phyloP scores from a whole-genome alignment of 2,888 invertebrate species.

The Brachynemurus nebulosus region DNA sequence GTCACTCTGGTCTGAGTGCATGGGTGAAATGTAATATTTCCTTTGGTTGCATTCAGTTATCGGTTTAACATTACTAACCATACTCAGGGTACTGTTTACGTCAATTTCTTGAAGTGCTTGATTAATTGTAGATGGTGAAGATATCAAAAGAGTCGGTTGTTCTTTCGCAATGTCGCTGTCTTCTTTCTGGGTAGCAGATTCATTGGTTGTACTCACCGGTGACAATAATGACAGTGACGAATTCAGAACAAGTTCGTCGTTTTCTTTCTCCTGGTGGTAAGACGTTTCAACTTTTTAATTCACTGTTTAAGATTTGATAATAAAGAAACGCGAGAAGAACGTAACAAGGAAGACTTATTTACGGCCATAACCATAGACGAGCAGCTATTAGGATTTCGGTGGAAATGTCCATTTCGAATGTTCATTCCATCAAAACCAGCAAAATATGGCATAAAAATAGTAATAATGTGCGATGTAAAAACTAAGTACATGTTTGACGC shows the following conservation, averaged over 20 bases:
- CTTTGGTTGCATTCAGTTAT: constrained; percentile 13
- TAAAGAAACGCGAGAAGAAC: no score
- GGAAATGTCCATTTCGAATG: no score
- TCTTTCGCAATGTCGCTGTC: constrained; percentile 1
- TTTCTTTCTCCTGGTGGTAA: constrained; percentile 9
- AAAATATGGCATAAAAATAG: no score
- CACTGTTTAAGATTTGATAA: no score
- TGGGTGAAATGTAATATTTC: constrained; percentile 14
- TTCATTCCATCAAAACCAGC: no score
- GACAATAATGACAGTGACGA: neutral
- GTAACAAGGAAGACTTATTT: no score
- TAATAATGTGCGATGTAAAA: no score
- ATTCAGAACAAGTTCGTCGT: constrained; percentile 1
- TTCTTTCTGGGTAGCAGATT: constrained; percentile 1
- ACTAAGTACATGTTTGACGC: no score
- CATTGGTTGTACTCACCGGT: constrained; percentile 2
- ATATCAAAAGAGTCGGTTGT: neutral
- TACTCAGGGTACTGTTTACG: neutral
- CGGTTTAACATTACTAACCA: neutral
- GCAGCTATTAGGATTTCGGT: no score
- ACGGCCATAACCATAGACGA: no score
- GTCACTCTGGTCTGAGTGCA: constrained; percentile 11
- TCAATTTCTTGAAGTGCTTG: constrained; percentile 4
- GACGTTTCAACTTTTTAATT: no score
- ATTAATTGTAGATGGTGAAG: neutral